Percentiles rank a stretch among this genome's conserved stretches.
Evolutionary conservation across 2,888 invertebrate species (phyloP).

Genomic region (Drosophila parthenogenetica): DNA sequence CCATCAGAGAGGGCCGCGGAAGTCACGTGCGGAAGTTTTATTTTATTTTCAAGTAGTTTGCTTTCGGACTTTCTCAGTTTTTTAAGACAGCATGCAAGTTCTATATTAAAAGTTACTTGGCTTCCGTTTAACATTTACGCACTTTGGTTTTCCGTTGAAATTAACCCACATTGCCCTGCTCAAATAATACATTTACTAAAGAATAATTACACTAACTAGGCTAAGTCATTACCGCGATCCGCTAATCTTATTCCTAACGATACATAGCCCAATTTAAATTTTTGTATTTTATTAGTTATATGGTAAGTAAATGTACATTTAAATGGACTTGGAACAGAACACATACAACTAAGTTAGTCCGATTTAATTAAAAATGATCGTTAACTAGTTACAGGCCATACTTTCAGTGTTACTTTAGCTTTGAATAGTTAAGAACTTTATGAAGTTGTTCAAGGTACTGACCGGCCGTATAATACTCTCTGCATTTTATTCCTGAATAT

Average conservation of each 20-base stretch:
- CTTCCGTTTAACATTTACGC: constrained; percentile 71
- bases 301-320: too few species aligned
- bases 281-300: too few species aligned
- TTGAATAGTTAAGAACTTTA: too few species aligned
- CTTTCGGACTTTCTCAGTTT: constrained; percentile 39
- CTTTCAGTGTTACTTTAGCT: too few species aligned
- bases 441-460: too few species aligned
- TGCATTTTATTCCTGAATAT: too few species aligned
- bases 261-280: too few species aligned
- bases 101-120: constrained; percentile 59
- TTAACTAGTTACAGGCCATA: too few species aligned
- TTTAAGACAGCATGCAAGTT: constrained; percentile 63
- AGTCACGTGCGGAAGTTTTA: constrained; percentile 78
- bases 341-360: too few species aligned
- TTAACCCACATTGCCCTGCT: constrained; percentile 57
- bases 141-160: constrained; percentile 42
- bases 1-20: constrained; percentile 59
- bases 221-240: neutral
- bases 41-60: constrained; percentile 44
- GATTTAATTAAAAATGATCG: too few species aligned
- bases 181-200: constrained; percentile 1
- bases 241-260: neutral
- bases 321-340: too few species aligned
- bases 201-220: constrained; percentile 9
- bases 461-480: too few species aligned